Evolutionary conservation across 35 echinoderm and acorn worm genomes (phyloP).

Genomic region (Stichopus chloronotus): DNA sequence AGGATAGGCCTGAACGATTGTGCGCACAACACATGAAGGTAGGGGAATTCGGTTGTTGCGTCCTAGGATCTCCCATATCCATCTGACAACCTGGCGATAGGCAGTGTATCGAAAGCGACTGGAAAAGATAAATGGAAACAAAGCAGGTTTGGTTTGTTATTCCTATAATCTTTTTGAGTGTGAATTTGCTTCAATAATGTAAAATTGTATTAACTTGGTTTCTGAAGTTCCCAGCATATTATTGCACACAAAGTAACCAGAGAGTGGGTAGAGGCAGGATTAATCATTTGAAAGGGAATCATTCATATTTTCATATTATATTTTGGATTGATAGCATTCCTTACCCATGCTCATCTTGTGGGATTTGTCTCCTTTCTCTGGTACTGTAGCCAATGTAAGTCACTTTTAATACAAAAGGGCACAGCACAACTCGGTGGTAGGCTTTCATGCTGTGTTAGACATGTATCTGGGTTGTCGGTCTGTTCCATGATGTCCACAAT

Average conservation of each 20-base stretch:
- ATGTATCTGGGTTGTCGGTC: not conserved
- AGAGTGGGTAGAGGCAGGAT: not conserved
- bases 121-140: not conserved
- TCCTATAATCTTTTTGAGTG: not conserved
- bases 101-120: slow-evolving; percentile 33
- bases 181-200: not conserved
- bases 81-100: slow-evolving; percentile 20
- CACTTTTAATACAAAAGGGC: not conserved
- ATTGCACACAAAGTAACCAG: not conserved
- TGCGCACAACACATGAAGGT: slow-evolving; percentile 11
- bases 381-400: not conserved
- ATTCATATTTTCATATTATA: slow-evolving; percentile 6
- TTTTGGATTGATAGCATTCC: not conserved
- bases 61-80: slow-evolving; percentile 28
- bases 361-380: slow-evolving; percentile 27
- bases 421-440: not conserved
- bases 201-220: not conserved
- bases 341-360: slow-evolving; percentile 8
- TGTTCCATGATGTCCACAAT: slow-evolving; percentile 20
- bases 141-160: too few relatives aligned
- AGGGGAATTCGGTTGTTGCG: not conserved
- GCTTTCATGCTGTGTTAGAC: slow-evolving; percentile 1
- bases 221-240: not conserved
- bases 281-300: not conserved
- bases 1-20: not conserved